A percentile compares a stretch with the other conserved stretches of the same genome.
Evolutionary conservation across 2,888 invertebrate genomes (phyloP).

Genomic region (Stegana nigrithorax): DNA sequence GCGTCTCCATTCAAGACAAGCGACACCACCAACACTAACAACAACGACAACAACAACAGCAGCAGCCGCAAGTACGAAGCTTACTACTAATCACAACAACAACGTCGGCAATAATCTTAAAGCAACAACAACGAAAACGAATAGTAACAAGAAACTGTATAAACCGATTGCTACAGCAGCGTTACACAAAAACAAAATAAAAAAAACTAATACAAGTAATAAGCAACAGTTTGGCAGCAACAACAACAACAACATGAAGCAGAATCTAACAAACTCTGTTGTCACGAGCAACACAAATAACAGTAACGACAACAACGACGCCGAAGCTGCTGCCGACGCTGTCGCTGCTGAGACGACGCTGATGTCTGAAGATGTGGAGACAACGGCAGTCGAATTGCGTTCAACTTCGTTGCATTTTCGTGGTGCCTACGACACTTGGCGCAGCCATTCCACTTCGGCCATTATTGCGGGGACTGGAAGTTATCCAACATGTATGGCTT

Average conservation of each 20-base stretch:
- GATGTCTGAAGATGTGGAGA: slow-evolving; percentile 35
- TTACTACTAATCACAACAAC: slow-evolving; percentile 27
- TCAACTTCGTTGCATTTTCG: slow-evolving; percentile 36
- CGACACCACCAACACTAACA: slow-evolving; percentile 20
- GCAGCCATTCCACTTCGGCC: slow-evolving; percentile 63
- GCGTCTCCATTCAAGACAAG: slow-evolving; percentile 39
- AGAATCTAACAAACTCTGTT: slow-evolving; percentile 13
- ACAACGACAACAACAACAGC: slow-evolving; percentile 27
- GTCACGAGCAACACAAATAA: slow-evolving; percentile 17
- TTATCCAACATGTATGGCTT: neutral
- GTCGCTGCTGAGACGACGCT: slow-evolving; percentile 36
- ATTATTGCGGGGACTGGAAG: slow-evolving; percentile 42
- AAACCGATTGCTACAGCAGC: slow-evolving; percentile 26
- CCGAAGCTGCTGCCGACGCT: neutral
- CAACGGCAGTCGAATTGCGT: slow-evolving; percentile 48
- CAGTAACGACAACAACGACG: neutral
- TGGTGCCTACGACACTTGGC: slow-evolving; percentile 41
- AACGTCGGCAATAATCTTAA: slow-evolving; percentile 30
- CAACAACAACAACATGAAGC: slow-evolving; percentile 18
- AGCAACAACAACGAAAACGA: slow-evolving; percentile 34
- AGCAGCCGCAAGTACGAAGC: slow-evolving; percentile 22
- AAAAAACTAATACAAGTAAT: too few relatives aligned
- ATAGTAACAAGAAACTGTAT: slow-evolving; percentile 24
- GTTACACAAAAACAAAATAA: slow-evolving; percentile 31
- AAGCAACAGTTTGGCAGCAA: too few relatives aligned